These are phyloP conservation scores for Sialia sialis DNA, from an alignment of 2,113 vertebrate genomes.

Conservation along the genomic window DNA sequence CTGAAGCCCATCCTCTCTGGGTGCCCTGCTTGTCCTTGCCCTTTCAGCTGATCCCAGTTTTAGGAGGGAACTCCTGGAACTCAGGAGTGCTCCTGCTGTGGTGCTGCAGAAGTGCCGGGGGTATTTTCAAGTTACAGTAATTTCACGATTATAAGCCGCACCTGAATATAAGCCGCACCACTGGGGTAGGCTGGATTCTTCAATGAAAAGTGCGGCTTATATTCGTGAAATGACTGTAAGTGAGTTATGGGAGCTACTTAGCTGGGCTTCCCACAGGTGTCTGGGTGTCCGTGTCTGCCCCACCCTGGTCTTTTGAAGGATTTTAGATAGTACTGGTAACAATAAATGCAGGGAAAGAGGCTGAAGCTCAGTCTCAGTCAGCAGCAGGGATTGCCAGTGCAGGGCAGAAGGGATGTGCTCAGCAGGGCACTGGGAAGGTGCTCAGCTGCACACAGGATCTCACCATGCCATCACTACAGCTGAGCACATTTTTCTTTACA, in stretches of 20 bases:
- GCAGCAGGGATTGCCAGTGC: accelerated
- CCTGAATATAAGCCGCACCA: no score
- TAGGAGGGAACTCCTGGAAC: background rate
- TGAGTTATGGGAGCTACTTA: background rate
- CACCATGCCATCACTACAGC: background rate
- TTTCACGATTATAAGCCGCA: no score
- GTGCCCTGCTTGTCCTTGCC: background rate
- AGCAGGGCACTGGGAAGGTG: accelerated
- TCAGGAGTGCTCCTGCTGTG: accelerated
- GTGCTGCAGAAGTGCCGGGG: accelerated
- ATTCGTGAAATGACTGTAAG: no score
- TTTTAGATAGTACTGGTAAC: background rate
- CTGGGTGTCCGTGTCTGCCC: background rate
- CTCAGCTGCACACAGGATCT: background rate
- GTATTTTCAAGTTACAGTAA: background rate
- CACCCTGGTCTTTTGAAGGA: background rate
- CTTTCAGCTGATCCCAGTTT: background rate
- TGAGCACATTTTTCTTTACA: background rate
- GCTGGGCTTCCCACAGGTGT: background rate
- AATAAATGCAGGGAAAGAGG: background rate
- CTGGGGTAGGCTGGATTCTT: no score
- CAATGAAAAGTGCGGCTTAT: no score
- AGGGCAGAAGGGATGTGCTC: background rate
- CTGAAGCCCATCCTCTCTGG: background rate
- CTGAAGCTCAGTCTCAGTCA: background rate